Conservation (phyloP, 2,888 invertebrate species). For the Toxonevra muliebris region DNA sequence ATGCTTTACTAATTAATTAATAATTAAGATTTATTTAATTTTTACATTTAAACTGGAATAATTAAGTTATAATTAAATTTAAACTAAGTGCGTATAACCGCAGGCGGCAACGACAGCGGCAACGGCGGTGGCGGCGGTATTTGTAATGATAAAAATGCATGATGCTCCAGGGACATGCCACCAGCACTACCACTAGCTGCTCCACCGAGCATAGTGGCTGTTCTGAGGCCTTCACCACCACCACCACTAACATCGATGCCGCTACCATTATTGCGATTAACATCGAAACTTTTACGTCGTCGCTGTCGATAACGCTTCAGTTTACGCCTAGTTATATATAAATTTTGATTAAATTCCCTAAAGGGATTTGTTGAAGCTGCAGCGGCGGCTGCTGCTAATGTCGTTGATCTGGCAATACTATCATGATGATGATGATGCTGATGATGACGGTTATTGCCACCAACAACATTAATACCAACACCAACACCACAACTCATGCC, state of each 20-base stretch:
- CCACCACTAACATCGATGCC: slow-evolving; percentile 24
- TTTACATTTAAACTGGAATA: slow-evolving; percentile 2
- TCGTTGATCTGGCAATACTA: slow-evolving; percentile 9
- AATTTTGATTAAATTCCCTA: slow-evolving; percentile 60
- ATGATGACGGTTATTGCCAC: slow-evolving; percentile 28
- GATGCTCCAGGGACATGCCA: slow-evolving; percentile 13
- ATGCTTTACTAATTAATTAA: slow-evolving; percentile 13
- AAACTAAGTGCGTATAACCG: slow-evolving; percentile 45
- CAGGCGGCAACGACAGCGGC: slow-evolving; percentile 38
- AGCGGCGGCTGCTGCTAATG: slow-evolving; percentile 3
- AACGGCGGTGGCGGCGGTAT: slow-evolving; percentile 27
- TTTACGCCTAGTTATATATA: slow-evolving; percentile 59
- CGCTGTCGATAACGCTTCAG: slow-evolving; percentile 58
- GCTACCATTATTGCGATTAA: slow-evolving; percentile 36
- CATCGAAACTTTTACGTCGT: slow-evolving; percentile 32
- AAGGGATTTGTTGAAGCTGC: slow-evolving; percentile 42
- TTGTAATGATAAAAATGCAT: background rate
- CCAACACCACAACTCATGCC: slow-evolving; percentile 33
- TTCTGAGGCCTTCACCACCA: slow-evolving; percentile 12
- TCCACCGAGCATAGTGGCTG: slow-evolving; percentile 31
- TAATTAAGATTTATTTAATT: slow-evolving; percentile 20
- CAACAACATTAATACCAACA: slow-evolving; percentile 10
- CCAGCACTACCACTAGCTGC: slow-evolving; percentile 27
- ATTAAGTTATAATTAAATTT: slow-evolving; percentile 1
- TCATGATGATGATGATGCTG: slow-evolving; percentile 20